A percentile compares a stretch with the other conserved stretches of the same genome.
These are phyloP conservation scores for Hippolais icterina DNA, from an alignment of 2,113 vertebrate species.

Conservation along the genomic window DNA sequence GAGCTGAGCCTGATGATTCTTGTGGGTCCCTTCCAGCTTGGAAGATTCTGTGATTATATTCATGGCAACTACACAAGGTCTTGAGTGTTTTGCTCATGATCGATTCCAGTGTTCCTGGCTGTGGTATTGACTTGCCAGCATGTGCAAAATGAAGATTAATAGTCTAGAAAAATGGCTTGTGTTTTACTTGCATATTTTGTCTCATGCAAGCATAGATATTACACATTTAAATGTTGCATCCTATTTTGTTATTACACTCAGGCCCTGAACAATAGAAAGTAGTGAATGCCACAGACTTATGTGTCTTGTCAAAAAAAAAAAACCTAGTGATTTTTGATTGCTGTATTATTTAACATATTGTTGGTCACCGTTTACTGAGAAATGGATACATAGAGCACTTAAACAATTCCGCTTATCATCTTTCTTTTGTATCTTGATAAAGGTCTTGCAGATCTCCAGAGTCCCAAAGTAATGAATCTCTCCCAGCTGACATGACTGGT, in stretches of 20 bases:
- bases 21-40: neutral
- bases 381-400: neutral
- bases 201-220: neutral
- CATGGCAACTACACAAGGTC: neutral
- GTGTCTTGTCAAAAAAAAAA: neutral
- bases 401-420: neutral
- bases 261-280: neutral
- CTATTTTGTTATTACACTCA: neutral
- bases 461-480: neutral
- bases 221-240: accelerated
- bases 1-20: neutral
- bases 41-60: neutral
- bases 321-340: neutral
- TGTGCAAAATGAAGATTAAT: neutral
- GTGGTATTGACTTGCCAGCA: neutral
- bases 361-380: neutral
- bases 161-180: neutral
- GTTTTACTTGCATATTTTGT: accelerated
- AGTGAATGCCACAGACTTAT: neutral
- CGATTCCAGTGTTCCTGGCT: neutral
- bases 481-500: neutral
- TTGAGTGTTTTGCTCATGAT: neutral
- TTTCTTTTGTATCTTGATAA: neutral
- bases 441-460: neutral
- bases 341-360: neutral